Percentiles rank a stretch among this genome's conserved stretches.
Conservation (phyloP, 30 jellyfish, hydroid and myxozoan species). For the Pelagia noctiluca region DNA sequence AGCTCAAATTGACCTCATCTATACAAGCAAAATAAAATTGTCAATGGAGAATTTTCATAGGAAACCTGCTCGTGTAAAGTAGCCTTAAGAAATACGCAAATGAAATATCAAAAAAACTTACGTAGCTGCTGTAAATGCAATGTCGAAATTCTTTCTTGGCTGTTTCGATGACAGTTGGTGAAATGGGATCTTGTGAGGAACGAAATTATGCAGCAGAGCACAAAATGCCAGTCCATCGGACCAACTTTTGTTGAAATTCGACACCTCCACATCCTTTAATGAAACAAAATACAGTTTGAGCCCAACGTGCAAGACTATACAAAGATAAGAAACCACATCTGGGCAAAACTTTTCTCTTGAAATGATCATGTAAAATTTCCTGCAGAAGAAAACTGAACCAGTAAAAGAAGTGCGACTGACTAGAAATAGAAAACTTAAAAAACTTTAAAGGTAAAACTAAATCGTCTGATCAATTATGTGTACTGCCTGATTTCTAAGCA, state of each 20-base stretch:
- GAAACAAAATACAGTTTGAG: neutral
- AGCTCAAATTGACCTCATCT: no score
- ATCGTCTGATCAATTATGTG: no score
- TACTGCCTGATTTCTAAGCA: no score
- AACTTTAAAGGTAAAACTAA: no score
- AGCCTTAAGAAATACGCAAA: neutral
- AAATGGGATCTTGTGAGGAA: constrained; percentile 86
- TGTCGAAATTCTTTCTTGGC: constrained; percentile 78
- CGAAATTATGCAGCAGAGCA: constrained; percentile 85
- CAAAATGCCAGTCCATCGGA: constrained; percentile 97
- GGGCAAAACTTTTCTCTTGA: no score
- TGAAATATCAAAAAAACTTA: constrained; percentile 9
- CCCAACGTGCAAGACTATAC: no score
- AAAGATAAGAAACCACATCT: no score
- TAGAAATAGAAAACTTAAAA: no score
- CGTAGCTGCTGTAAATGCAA: constrained; percentile 92
- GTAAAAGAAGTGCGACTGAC: no score
- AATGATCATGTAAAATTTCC: no score
- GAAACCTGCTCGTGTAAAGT: neutral
- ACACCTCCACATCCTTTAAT: constrained; percentile 85
- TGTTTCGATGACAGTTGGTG: constrained; percentile 71
- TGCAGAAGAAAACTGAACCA: no score
- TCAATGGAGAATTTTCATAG: neutral
- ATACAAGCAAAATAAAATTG: neutral
- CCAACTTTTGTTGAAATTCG: constrained; percentile 92